phyloP scores from a whole-genome alignment of 2,888 invertebrate genomes.

The Sepiola atlantica region DNA sequence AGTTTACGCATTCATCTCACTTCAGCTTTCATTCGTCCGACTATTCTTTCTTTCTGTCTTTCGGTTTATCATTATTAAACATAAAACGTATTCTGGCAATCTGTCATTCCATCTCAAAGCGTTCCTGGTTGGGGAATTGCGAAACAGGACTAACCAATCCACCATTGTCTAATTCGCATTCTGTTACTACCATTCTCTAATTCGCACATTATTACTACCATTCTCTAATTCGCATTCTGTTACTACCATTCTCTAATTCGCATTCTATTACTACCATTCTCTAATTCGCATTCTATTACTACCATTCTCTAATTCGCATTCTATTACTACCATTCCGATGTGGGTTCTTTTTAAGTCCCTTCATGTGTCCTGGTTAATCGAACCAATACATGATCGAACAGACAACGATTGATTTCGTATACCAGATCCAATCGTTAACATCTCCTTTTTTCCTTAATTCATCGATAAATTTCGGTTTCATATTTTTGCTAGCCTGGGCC shows the following conservation, averaged over 20 bases:
- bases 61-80: background rate
- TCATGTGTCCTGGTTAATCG: background rate
- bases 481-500: no score
- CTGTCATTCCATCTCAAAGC: background rate
- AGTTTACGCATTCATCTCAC: background rate
- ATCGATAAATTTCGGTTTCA: no score
- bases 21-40: background rate
- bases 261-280: background rate
- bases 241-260: background rate
- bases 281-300: background rate
- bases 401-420: background rate
- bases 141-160: background rate
- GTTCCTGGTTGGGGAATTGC: background rate
- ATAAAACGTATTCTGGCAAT: background rate
- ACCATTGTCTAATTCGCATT: background rate
- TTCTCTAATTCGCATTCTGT: background rate
- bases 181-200: background rate
- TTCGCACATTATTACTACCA: background rate
- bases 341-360: background rate
- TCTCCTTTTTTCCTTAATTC: no score
- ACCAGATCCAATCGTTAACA: no score
- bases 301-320: background rate
- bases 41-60: background rate
- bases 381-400: background rate
- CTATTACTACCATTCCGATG: background rate